These are phyloP conservation scores for Scopus umbretta DNA, from an alignment of 2,113 vertebrate genomes.

Conservation along the genomic window DNA sequence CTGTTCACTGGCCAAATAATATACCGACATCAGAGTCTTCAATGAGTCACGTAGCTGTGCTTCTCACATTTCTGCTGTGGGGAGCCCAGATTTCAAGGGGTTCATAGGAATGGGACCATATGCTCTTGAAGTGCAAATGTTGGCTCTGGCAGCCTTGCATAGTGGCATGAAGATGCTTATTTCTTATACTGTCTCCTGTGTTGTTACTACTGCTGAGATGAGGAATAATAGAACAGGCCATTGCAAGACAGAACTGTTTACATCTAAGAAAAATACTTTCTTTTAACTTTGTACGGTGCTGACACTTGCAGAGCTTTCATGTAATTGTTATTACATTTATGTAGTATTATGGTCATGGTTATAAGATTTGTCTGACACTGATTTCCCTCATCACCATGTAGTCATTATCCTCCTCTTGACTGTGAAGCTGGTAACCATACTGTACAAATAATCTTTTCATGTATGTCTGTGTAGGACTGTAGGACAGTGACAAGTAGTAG, in stretches of 20 bases:
- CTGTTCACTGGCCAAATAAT: not conserved
- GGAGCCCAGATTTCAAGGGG: not conserved
- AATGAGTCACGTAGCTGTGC: accelerated
- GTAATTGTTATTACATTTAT: not conserved
- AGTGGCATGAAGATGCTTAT: not conserved
- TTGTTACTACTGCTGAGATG: not conserved
- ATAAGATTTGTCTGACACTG: not conserved
- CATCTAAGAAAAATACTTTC: not conserved
- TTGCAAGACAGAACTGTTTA: not conserved
- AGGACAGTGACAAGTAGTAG: not conserved
- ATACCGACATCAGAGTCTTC: not conserved
- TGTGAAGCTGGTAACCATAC: not conserved
- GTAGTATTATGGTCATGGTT: not conserved
- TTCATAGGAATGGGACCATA: not conserved
- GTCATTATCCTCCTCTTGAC: not conserved
- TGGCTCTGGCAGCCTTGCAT: not conserved
- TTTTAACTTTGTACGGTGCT: not conserved
- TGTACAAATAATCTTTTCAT: not conserved
- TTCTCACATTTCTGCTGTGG: not conserved
- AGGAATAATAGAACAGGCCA: not conserved
- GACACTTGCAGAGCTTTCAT: not conserved
- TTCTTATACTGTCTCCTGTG: not conserved
- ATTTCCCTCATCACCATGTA: not conserved
- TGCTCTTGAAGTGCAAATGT: not conserved
- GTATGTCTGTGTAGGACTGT: not conserved